Evolutionary conservation across 2,888 invertebrate genomes (phyloP), one percentile per base, ranked within the genome.

Genomic region (Odontomyia ornata): DNA sequence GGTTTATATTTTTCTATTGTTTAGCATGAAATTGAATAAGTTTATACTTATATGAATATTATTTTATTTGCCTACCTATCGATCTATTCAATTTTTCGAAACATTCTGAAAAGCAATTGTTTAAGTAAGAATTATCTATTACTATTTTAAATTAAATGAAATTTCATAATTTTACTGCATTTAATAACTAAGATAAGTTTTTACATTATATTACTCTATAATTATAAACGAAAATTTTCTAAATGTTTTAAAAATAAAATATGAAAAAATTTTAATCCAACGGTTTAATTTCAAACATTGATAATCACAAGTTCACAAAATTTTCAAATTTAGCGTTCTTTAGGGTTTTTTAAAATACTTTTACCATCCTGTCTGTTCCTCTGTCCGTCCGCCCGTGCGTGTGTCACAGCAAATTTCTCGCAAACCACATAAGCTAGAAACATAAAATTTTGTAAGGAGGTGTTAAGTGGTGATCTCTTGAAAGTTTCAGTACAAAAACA

Each of bases 141-240:
- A 13, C 15, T 52, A 67, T 67, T 36, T 21, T 67, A 46, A 18
- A 46, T 43, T 15, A 43, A 43, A 43, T 64, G 28, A 28, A 36
- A 57, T 18, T 72, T 23, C 60, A 73, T 73, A 73, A 73, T 73
- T 36, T 69, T 73, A 73, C 73, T 73, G 73, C 73, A 73, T 73
- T 73, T 73, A 73, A 73, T 73, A 36, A 60, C 23, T 73, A 73
- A 60, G 73, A n/a, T 60, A 28, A 73, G 30, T 73, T 57, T 56
- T 56, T 72, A n/a, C 27, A 28, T 23, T 27, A 64, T 28, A 21
- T 27, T 18, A 43, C 46, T 18, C 1, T 67, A 4, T 67, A 46
- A 67, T 67, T 46, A 67, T 46, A 28, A 64, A 21, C 21, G 43
- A 67, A 13, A 21, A 46, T 69, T 13, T 46, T 46, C 25, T 47